Base-by-base conservation (phyloP, 1,140 invertebrate genomes). In the Drosophila busckii region DNA sequence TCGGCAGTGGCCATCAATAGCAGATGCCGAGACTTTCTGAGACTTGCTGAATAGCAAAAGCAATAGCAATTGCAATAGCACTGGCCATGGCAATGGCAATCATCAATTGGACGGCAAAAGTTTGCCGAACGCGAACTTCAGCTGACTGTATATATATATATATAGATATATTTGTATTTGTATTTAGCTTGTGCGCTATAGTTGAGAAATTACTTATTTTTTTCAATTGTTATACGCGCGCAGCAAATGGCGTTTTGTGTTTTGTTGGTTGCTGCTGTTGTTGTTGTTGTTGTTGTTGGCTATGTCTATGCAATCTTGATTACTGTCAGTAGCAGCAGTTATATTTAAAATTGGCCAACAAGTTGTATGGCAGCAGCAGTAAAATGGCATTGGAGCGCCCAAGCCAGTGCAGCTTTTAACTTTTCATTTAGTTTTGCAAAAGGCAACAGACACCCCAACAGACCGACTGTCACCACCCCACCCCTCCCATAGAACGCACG, bases 151-250 rank as follows among this genome's bases (percentile, higher is more conserved):
- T n/a, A n/a, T n/a, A n/a, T n/a, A n/a, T n/a, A n/a, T n/a, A n/a
- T n/a, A n/a, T n/a, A n/a, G n/a, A n/a, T n/a, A n/a, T n/a, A n/a
- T 45, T 60, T 45, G 13, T 60, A 19, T 28, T 60, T 54, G 49
- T 60, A 31, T n/a, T n/a, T 56, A 34, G 15, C 32, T 25, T 52
- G 49, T 75, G 76, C 70, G 76, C 70, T 54, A 78, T 67, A 67
- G 71, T 76, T 76, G 71, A 66, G 73, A 76, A 76, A 76, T 76
- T 76, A 76, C 71, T 76, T 76, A 78, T 76, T 76, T n/a, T n/a
- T 76, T 76, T 76, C 71, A 76, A 71, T 76, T 76, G 71, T 76
- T 76, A 67, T 52, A 3, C 15, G 23, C 29, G 41, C 60, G 61
- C 63, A 48, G 29, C 66, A 55, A 76, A 71, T 71, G 71, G 53